Percentiles rank a stretch among this genome's conserved stretches.
These are phyloP conservation scores for Pocota personata DNA, from an alignment of 2,888 invertebrate species.

Conservation along the genomic window DNA sequence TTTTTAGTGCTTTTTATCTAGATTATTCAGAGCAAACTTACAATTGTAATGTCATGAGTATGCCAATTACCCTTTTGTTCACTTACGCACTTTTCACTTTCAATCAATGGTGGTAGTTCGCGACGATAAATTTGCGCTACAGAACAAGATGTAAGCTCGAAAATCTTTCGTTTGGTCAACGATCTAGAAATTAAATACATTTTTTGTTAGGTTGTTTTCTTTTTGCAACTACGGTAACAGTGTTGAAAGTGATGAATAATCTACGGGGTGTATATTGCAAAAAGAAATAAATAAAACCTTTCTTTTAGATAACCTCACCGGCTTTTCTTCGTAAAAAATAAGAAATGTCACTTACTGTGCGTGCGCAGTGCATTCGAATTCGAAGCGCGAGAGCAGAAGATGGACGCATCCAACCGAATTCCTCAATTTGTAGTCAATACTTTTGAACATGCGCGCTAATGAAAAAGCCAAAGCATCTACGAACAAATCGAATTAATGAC, in stretches of 20 bases:
- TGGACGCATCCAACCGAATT: conserved; percentile 29
- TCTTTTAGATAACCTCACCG: conserved; percentile 59
- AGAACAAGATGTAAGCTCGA: conserved; percentile 34
- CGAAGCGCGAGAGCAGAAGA: neutral
- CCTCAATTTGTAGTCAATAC: neutral
- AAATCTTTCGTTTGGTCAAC: conserved; percentile 48
- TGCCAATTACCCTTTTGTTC: neutral
- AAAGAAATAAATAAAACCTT: conserved; percentile 36
- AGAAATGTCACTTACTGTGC: conserved; percentile 22
- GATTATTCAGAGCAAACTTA: neutral
- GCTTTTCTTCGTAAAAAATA: conserved; percentile 17
- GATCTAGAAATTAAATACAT: conserved; percentile 69
- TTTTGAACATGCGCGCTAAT: neutral
- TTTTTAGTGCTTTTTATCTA: neutral
- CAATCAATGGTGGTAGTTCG: neutral
- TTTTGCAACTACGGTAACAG: neutral
- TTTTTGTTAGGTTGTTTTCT: conserved; percentile 1
- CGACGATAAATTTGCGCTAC: conserved; percentile 18
- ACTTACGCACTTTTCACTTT: conserved; percentile 45
- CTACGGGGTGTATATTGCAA: neutral
- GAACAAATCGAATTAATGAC: neutral
- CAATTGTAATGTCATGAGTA: neutral
- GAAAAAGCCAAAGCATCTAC: neutral
- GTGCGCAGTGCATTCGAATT: neutral
- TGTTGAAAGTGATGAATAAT: neutral